Base-by-base conservation (phyloP, 2,888 invertebrate species). In the Zootermopsis nevadensis region DNA sequence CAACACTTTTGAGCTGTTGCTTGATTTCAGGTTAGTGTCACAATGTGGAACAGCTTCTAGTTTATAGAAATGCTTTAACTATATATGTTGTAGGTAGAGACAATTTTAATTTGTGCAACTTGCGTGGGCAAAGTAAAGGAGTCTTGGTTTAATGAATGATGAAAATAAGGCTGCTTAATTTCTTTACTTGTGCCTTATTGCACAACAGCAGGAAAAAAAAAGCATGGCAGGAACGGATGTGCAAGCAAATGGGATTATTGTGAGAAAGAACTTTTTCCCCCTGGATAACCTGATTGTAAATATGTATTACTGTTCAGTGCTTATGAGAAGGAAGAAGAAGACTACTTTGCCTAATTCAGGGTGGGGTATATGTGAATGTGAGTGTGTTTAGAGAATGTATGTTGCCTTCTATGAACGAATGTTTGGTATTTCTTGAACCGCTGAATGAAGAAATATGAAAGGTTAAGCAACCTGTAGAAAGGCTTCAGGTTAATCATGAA, bases 161-260 rank as follows among this genome's bases (percentile, higher is more conserved):
- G 30, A 81, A 31, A 81, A n/a, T 33, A 77, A 67, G 79, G 82
- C 82, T 82, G 82, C 82, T 79, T 79, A 67, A 80, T 60, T 82
- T 77, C 66, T 82, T 82, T 82, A 60, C 79, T 67, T 82, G 82
- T 82, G 82, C 82, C 82, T 82, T 82, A 79, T 69, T 82, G 82
- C 82, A 82, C 82, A 82, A 67, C 77, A 82, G 77, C 81, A 74
- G 79, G 66, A 38, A 27, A 38, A 27, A 66, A n/a, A 66, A 66
- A 42, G 55, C 60, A 31, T 77, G 77, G 53, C 77, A 77, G 15
- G 35, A 76, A 31, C 53, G 30, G 33, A 79, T 79, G 79, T 79
- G 79, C 79, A 79, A 79, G 38, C 60, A 79, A 76, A 42, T 22
- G 48, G 35, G 76, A 76, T n/a, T 48, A 48, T 76, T 6, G 7